Percentiles rank a stretch among this genome's conserved stretches.
Evolutionary conservation across 1,140 invertebrate genomes (phyloP).

Genomic region (Zaprionus vittiger): DNA sequence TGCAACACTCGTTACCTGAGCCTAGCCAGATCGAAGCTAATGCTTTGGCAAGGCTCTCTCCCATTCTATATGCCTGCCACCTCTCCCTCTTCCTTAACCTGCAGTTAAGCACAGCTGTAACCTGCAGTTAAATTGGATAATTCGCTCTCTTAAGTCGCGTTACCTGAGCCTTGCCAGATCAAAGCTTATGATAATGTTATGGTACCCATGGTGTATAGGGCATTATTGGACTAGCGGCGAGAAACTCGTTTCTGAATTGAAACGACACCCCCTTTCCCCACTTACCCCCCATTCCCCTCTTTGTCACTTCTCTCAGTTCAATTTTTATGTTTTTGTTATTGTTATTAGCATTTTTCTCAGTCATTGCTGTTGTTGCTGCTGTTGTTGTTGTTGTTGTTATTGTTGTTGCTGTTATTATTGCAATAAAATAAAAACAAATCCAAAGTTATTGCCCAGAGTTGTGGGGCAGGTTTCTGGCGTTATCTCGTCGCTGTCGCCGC

Average conservation of each 20-base stretch:
- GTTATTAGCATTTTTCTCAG: constrained; percentile 80
- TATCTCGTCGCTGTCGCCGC: constrained; percentile 28
- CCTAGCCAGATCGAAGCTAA: background rate
- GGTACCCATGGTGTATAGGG: constrained; percentile 29
- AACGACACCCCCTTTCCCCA: constrained; percentile 13
- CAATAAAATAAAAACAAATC: constrained; percentile 71
- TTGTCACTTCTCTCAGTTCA: constrained; percentile 5
- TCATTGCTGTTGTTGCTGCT: constrained; percentile 45
- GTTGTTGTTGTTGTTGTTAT: constrained; percentile 55
- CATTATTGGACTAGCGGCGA: constrained; percentile 27
- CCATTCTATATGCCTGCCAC: no score
- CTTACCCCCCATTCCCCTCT: no score
- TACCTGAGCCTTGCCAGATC: background rate
- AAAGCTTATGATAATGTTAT: constrained; percentile 39
- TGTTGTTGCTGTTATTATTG: constrained; percentile 54
- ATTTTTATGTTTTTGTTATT: constrained; percentile 70
- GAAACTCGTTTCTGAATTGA: constrained; percentile 67
- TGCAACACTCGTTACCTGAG: no score
- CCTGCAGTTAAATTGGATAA: background rate
- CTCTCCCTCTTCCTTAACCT: background rate
- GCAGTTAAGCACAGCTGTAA: background rate
- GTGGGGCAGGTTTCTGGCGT: constrained; percentile 68
- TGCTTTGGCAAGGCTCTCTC: no score
- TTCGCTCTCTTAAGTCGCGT: background rate
- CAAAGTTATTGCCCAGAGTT: constrained; percentile 78